Conservation (phyloP, 2,888 invertebrate genomes). For the Pomacea canaliculata region DNA sequence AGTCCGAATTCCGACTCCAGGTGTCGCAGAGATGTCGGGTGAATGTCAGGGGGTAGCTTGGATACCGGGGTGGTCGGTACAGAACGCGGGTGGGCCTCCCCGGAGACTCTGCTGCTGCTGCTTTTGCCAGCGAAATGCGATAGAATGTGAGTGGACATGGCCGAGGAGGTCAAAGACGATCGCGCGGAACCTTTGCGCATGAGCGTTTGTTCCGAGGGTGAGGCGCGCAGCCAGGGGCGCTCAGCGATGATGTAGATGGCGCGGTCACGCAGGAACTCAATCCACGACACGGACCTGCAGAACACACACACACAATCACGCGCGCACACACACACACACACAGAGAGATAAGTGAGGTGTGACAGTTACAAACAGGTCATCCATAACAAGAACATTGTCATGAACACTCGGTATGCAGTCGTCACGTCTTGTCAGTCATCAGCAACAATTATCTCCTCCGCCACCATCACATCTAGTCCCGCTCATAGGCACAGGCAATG, state of each 20-base stretch:
- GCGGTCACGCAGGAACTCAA: slow-evolving; percentile 29
- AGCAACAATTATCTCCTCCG: no score
- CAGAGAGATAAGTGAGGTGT: neutral
- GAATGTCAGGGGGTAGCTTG: neutral
- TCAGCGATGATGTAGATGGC: slow-evolving; percentile 31
- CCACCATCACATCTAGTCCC: no score
- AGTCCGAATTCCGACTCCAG: neutral
- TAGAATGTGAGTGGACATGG: neutral
- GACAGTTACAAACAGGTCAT: no score
- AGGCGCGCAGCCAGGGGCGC: slow-evolving; percentile 11
- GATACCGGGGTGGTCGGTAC: neutral
- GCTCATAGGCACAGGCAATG: no score
- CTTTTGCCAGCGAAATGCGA: neutral
- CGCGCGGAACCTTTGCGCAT: slow-evolving; percentile 15
- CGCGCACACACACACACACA: neutral
- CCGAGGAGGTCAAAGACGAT: slow-evolving; percentile 15
- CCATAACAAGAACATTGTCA: no score
- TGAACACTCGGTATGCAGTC: no score
- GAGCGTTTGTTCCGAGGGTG: slow-evolving; percentile 8
- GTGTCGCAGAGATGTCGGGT: neutral
- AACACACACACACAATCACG: no score
- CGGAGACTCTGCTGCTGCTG: neutral
- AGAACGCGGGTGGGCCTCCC: neutral
- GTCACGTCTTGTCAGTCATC: no score
- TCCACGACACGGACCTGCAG: slow-evolving; percentile 31